Evolutionary conservation across 2,888 invertebrate species (phyloP).

Genomic region (Tetranychus truncatus): DNA sequence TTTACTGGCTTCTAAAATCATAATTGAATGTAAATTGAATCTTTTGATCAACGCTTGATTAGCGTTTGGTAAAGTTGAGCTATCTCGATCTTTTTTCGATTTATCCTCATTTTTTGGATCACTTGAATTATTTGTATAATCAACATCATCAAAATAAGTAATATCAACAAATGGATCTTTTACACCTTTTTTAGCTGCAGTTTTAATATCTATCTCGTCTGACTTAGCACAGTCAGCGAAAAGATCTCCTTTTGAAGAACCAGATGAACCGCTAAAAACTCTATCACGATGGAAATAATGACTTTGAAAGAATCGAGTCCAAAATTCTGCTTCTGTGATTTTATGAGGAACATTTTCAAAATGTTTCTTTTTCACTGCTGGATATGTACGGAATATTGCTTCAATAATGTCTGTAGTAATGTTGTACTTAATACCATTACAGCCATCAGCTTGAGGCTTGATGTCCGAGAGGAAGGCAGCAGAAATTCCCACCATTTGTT

Average conservation of each 20-base stretch:
- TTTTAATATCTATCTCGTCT: slow-evolving; percentile 50
- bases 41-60: slow-evolving; percentile 79
- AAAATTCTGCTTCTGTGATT: slow-evolving; percentile 88
- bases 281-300: slow-evolving; percentile 73
- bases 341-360: slow-evolving; percentile 84
- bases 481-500: slow-evolving; percentile 65
- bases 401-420: slow-evolving; percentile 89
- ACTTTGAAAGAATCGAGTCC: slow-evolving; percentile 98
- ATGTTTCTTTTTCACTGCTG: slow-evolving; percentile 91
- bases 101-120: slow-evolving; percentile 12
- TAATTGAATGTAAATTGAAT: slow-evolving; percentile 93
- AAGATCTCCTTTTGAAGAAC: slow-evolving; percentile 59
- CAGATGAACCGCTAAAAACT: slow-evolving; percentile 59
- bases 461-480: slow-evolving; percentile 63
- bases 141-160: slow-evolving; percentile 50
- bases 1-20: slow-evolving; percentile 45
- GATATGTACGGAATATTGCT: slow-evolving; percentile 96
- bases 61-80: slow-evolving; percentile 15
- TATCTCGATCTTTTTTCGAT: slow-evolving; percentile 7
- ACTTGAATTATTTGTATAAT: slow-evolving; percentile 15
- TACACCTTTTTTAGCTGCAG: slow-evolving; percentile 26
- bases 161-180: slow-evolving; percentile 66
- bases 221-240: slow-evolving; percentile 93
- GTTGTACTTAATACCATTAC: slow-evolving; percentile 89
- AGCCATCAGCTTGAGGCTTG: slow-evolving; percentile 88